Evolutionary conservation across 2,113 vertebrate genomes (phyloP).

Genomic region (Erythrocercus mccallii): DNA sequence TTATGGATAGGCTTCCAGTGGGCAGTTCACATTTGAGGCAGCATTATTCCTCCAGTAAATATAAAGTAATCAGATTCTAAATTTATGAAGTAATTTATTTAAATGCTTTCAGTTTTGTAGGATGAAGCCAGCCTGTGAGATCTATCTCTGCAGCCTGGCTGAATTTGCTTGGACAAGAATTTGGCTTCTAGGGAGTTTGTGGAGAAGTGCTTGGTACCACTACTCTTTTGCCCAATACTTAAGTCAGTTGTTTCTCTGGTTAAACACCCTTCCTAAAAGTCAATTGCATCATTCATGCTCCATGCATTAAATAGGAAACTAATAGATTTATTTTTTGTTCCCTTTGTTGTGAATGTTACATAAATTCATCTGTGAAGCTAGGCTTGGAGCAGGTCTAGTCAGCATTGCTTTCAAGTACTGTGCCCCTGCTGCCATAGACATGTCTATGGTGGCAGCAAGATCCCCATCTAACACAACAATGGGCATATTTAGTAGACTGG

Average conservation of each 20-base stretch:
- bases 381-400: not conserved
- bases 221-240: not conserved
- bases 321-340: not conserved
- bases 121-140: not conserved
- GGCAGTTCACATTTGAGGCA: not conserved
- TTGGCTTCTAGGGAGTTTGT: not conserved
- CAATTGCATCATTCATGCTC: not conserved
- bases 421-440: accelerated
- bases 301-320: not conserved
- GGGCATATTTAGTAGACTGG: not conserved
- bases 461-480: not conserved
- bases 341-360: not conserved
- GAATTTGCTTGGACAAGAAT: not conserved
- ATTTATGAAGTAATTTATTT: not conserved
- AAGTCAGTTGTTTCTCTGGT: not conserved
- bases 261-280: not conserved
- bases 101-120: not conserved
- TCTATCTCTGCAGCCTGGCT: not conserved
- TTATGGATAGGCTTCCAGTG: not conserved
- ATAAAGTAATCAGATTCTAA: not conserved
- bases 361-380: not conserved
- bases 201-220: not conserved
- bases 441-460: not conserved
- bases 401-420: not conserved
- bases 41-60: not conserved